Evolutionary conservation across 2,113 vertebrate genomes (phyloP), one percentile per base, ranked within the genome.

Genomic region (Gambusia affinis): DNA sequence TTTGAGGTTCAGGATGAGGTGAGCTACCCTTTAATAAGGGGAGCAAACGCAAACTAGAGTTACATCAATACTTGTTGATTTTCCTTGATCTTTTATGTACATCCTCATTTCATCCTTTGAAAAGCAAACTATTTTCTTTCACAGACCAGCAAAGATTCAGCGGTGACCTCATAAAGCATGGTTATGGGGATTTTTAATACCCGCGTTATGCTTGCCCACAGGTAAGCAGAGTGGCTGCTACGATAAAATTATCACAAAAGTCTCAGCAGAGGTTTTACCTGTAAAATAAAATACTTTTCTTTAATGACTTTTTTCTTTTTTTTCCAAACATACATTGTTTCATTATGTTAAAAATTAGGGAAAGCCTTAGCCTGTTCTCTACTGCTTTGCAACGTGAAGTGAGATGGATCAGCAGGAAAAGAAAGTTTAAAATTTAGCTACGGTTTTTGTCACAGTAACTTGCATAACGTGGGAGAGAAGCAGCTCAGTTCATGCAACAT

Each of bases 261-360:
- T 78, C 44, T 27, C 22, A 69, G 8, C 65, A 70, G 70, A 67
- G 35, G 27, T 27, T 65, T 73, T 67, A 87, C 73, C 63, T 72
- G 77, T 67, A 80, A 86, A 67, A 75, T 72, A 31, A 81, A 70
- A 61, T 29, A 12, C 12, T 57, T 88, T 91, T 88, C 15, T 17
- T 47, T 47, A 47, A 47, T 17, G 5, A 17, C 44, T 47, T 47
- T 47, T 15, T 15, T 15, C 15, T 67, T 76, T 83, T 24, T 69
- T 1, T 35, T 66, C 31, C 31, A 60, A 19, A 72, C 37, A 82
- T 85, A 70, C 37, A 81, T 79, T 76, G 29, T 87, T 85, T 80
- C 85, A 84, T 77, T 74, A 37, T 78, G 44, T 87, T 92, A 86
- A 89, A 89, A 82, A 63, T 64, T 75, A 66, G 65, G 15, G 86